phyloP scores from a whole-genome alignment of 2,797 vertebrate species.

The Fundulus diaphanus region DNA sequence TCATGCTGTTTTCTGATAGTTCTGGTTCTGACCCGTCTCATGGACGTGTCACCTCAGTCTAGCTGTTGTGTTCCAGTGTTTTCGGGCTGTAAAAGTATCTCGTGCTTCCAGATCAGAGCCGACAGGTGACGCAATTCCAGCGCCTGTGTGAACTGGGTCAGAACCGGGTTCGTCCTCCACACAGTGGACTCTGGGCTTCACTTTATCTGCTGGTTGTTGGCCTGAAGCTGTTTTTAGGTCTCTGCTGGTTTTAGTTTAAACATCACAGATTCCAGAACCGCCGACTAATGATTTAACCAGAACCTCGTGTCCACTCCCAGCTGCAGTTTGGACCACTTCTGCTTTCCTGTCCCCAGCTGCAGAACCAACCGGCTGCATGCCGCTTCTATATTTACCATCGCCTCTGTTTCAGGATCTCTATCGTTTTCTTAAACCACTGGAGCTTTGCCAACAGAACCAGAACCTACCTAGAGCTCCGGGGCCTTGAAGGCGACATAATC shows the following conservation, averaged over 20 bases:
- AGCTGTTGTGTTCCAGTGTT: background rate
- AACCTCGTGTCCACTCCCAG: slow-evolving; percentile 18
- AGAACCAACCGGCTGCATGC: slow-evolving; percentile 21
- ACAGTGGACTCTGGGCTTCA: background rate
- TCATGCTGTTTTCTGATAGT: too few relatives aligned
- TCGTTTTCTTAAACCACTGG: background rate
- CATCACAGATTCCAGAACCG: background rate
- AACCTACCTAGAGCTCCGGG: background rate
- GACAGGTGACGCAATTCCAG: slow-evolving; percentile 10
- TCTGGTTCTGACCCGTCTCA: too few relatives aligned
- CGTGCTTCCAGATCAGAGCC: too few relatives aligned
- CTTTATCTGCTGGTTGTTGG: background rate
- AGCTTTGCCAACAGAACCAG: background rate
- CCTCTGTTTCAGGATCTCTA: slow-evolving; percentile 3
- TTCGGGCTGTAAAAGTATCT: background rate
- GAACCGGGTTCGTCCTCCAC: background rate
- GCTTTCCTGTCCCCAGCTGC: slow-evolving; percentile 19
- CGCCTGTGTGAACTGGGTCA: slow-evolving; percentile 38
- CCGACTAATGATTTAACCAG: background rate
- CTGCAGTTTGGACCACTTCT: background rate
- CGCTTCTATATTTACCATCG: slow-evolving; percentile 28
- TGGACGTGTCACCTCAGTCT: too few relatives aligned
- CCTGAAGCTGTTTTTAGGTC: background rate
- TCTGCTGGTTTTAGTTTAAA: background rate
- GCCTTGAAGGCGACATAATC: background rate